These are phyloP conservation scores for Apamea sordens DNA, from an alignment of 2,888 invertebrate species.

Conservation along the genomic window DNA sequence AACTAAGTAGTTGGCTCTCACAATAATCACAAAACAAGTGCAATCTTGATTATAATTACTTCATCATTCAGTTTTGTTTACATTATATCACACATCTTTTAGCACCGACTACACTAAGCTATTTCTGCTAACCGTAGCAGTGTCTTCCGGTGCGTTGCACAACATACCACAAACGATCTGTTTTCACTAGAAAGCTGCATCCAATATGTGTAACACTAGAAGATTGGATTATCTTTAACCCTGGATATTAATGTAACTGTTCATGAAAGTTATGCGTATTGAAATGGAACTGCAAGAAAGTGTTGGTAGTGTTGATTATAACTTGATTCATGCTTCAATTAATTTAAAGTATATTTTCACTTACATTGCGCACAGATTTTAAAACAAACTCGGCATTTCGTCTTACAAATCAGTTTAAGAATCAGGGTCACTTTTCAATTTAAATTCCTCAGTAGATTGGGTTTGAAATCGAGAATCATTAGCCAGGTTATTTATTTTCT, in stretches of 20 bases:
- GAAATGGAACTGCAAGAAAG: constrained; percentile 50
- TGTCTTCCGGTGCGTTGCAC: constrained; percentile 84
- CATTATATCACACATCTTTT: constrained; percentile 14
- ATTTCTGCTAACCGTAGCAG: constrained; percentile 58
- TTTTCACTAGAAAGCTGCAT: constrained; percentile 88
- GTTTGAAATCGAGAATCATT: not conserved
- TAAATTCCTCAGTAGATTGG: not conserved
- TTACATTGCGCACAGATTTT: not conserved
- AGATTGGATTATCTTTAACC: constrained; percentile 77
- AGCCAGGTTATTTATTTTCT: not conserved
- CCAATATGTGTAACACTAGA: constrained; percentile 87
- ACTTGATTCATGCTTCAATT: not conserved
- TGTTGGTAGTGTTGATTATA: not conserved
- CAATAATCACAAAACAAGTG: not conserved
- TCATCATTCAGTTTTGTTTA: not conserved
- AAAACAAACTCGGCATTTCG: not conserved
- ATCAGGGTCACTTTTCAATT: not conserved
- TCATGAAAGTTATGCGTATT: constrained; percentile 61
- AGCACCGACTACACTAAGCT: constrained; percentile 10
- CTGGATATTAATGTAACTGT: constrained; percentile 59
- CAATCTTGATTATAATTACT: not conserved
- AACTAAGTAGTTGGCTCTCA: not conserved
- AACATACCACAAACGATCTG: constrained; percentile 83
- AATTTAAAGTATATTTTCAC: not conserved
- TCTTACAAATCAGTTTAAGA: not conserved